Conservation (phyloP, 2,113 vertebrate genomes). For the Murina feae region DNA sequence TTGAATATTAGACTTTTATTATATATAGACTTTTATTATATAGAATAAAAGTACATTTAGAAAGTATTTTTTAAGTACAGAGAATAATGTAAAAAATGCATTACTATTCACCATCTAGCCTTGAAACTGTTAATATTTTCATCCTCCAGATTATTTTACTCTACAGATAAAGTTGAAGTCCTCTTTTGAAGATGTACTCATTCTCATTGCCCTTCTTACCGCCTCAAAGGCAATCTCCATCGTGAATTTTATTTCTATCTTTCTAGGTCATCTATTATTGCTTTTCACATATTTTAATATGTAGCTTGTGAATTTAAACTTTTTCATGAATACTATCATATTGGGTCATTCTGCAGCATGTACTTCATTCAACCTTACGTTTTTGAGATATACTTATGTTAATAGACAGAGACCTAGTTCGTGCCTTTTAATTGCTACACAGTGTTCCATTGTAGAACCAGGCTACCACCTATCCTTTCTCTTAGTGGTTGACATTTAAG, state of each 20-base stretch:
- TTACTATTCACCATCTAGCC: background rate
- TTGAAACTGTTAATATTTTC: background rate
- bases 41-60: background rate
- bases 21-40: too few species aligned
- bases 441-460: background rate
- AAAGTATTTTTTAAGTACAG: background rate
- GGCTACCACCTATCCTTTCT: background rate
- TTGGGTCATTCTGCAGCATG: background rate
- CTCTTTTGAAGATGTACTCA: background rate
- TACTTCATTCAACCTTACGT: background rate
- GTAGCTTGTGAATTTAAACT: background rate
- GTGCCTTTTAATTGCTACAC: background rate
- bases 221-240: background rate
- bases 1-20: too few species aligned
- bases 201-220: background rate
- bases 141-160: background rate
- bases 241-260: slow-evolving; percentile 14
- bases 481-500: background rate
- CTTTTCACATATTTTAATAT: slow-evolving; percentile 7
- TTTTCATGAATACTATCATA: background rate
- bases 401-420: background rate
- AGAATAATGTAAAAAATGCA: background rate
- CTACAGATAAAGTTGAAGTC: background rate
- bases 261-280: background rate
- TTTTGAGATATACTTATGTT: background rate